A percentile compares a stretch with the other conserved stretches of the same genome.
phyloP scores from a whole-genome alignment of 2,113 vertebrate species.

The Odontophorus gujanensis region DNA sequence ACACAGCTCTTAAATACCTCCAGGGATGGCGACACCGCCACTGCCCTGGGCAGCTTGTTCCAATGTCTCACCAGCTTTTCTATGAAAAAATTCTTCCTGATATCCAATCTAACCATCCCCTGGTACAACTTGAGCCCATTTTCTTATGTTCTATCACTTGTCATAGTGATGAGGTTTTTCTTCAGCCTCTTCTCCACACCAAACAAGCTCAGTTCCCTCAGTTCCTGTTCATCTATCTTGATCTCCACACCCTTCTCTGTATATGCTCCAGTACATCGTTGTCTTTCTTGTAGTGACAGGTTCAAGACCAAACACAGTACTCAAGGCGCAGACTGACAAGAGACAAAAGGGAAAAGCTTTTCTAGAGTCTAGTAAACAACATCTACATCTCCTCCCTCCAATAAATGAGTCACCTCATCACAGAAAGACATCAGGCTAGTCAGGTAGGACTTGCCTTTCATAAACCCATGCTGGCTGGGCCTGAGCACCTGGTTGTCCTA shows the following conservation, averaged over 20 bases:
- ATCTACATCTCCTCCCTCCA: background rate
- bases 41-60: background rate
- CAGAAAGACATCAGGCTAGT: background rate
- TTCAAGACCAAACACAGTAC: too few relatives aligned
- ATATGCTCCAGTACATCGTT: background rate
- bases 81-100: background rate
- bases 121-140: background rate
- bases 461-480: background rate
- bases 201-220: background rate
- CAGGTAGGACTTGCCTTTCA: background rate
- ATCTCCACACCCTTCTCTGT: background rate
- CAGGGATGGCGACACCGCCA: background rate
- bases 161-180: background rate
- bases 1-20: background rate
- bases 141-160: background rate
- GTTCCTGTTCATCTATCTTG: background rate
- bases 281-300: background rate
- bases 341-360: background rate
- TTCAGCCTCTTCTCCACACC: background rate
- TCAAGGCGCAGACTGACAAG: too few relatives aligned
- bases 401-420: background rate
- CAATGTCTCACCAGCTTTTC: background rate
- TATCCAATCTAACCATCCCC: background rate
- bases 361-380: background rate
- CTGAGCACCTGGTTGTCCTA: background rate